Evolutionary conservation across 2,888 invertebrate species (phyloP).

Genomic region (Pedicia rivosa): DNA sequence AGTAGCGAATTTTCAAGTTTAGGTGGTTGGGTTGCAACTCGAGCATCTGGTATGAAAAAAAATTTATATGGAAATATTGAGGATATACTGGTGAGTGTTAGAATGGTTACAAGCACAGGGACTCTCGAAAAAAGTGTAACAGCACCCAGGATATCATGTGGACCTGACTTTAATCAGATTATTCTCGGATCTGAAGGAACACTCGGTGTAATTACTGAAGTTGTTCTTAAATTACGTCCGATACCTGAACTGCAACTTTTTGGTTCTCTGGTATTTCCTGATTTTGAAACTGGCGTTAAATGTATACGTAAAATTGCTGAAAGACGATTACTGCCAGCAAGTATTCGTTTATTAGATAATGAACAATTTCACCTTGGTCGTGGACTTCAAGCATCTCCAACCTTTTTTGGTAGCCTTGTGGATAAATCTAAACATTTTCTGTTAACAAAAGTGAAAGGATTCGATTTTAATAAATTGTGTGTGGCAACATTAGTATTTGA

Average conservation of each 20-base stretch:
- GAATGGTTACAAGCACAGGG: conserved; percentile 72
- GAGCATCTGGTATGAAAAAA: conserved; percentile 99
- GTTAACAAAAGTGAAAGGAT: conserved; percentile 75
- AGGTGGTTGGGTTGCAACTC: conserved; percentile 94
- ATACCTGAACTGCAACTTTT: conserved; percentile 71
- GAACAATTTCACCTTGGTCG: conserved; percentile 93
- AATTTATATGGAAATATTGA: conserved; percentile 97
- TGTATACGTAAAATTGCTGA: conserved; percentile 76
- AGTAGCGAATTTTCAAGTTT: conserved; percentile 94
- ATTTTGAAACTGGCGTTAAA: conserved; percentile 73
- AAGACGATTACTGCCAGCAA: conserved; percentile 83
- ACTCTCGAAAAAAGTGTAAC: conserved; percentile 70
- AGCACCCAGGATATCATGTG: conserved; percentile 82
- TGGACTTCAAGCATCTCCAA: conserved; percentile 47
- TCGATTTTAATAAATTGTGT: conserved; percentile 62
- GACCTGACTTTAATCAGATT: conserved; percentile 87
- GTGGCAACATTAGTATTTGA: conserved; percentile 92
- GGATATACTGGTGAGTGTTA: conserved; percentile 79
- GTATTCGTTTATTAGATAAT: conserved; percentile 93
- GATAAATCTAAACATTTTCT: conserved; percentile 77
- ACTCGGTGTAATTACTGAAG: conserved; percentile 90
- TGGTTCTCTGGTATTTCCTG: conserved; percentile 89
- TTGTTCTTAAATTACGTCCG: conserved; percentile 71
- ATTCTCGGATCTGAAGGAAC: conserved; percentile 92
- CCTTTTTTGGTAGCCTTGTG: conserved; percentile 40